Evolutionary conservation across 2,888 invertebrate genomes (phyloP), one percentile per base, ranked within the genome.

Genomic region (Ornithoptera priamus): DNA sequence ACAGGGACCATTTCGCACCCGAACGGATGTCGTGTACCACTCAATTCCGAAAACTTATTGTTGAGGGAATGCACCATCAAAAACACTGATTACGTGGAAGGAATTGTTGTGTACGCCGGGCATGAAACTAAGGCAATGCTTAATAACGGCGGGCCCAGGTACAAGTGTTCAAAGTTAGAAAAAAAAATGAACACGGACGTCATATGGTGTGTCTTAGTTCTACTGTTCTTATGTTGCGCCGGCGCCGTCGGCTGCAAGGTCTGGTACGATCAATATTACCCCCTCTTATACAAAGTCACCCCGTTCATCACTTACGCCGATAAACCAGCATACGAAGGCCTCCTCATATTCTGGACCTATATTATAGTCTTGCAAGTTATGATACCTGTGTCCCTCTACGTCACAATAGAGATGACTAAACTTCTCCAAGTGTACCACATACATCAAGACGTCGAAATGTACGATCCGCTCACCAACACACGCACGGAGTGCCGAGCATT

Each of bases 81-180:
- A 92, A 99, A 99, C 88, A 99, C 99, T 15, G 98, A 99, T 87
- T 99, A 95, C 86, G 95, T 99, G 58, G 99, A 99, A 86, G 99
- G 99, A 70, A 96, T 99, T 82, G 98, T 99, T 64, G 97, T 99
- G 67, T 99, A 99, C 93, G 98, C 98, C 75, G 97, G 99, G 71
- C 98, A 98, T 87, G 99, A 99, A 93, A 99, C 99, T 20, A 99
- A 99, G 91, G 97, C 99, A 22, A 97, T 99, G 97, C 94, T 99
- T 73, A 99, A 99, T 89, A 99, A 99, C 88, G 97, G 98, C 75
- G 98, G 98, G 60, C 98, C 98, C 71, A 94, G 98, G 62, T 97
- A 97, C 90, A 99, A 98, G 90, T 95, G 98, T 78, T 98, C 98
- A 68, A 95, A 96, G 74, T 93, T 99, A 78, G 99, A 99, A 88